Evolutionary conservation across 1,140 invertebrate genomes (phyloP).

Genomic region (Paraescarpia echinospica): DNA sequence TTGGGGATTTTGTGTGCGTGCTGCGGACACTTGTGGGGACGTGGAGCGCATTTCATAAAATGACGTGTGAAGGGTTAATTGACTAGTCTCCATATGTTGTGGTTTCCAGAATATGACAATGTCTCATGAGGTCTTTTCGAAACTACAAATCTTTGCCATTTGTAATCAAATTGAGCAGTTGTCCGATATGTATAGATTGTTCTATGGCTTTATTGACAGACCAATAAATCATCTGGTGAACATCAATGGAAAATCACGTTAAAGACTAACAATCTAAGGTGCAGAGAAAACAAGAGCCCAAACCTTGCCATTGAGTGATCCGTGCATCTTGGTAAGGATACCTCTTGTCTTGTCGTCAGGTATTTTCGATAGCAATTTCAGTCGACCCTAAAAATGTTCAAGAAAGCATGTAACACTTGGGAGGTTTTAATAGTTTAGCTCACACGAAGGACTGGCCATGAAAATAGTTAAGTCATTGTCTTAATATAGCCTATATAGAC

Average conservation of each 20-base stretch:
- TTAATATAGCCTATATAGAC: not conserved
- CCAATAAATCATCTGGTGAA: not conserved
- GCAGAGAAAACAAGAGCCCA: not conserved
- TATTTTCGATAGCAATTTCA: constrained; percentile 60
- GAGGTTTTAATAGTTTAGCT: constrained; percentile 22
- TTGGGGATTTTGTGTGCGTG: no score
- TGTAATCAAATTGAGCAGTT: no score
- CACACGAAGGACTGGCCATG: not conserved
- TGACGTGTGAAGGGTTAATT: no score
- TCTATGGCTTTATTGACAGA: not conserved
- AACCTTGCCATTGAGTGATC: constrained; percentile 57
- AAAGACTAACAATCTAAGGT: not conserved
- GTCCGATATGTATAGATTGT: no score
- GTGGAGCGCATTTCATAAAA: no score
- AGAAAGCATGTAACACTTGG: not conserved
- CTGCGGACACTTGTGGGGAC: no score
- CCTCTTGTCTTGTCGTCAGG: constrained; percentile 66
- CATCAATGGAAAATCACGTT: not conserved
- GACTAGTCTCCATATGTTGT: no score
- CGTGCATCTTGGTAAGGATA: constrained; percentile 52
- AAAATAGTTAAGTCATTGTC: not conserved
- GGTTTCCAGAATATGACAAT: no score
- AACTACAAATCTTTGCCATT: no score
- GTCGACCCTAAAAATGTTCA: constrained; percentile 55
- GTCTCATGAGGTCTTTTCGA: no score